Percentiles rank a stretch among this genome's conserved stretches.
These are phyloP conservation scores for Orius insidiosus DNA, from an alignment of 1,140 invertebrate genomes.

Conservation along the genomic window DNA sequence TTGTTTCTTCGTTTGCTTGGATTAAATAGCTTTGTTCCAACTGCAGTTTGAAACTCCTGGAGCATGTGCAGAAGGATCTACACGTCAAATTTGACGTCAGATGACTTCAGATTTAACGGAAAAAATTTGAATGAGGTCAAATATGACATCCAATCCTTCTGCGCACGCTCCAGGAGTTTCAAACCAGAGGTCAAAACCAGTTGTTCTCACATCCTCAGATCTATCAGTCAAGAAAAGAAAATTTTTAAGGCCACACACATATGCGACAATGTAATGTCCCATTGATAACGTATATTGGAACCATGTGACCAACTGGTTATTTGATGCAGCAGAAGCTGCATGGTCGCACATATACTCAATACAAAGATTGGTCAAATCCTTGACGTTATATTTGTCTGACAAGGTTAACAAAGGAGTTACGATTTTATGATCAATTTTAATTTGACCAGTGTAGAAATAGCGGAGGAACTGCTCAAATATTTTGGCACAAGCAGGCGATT, in stretches of 20 bases:
- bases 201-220: too few species aligned
- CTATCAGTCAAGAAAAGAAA: background rate
- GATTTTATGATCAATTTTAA: constrained; percentile 61
- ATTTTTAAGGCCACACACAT: background rate
- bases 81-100: too few species aligned
- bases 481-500: constrained; percentile 61
- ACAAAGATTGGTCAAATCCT: constrained; percentile 71
- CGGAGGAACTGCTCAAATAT: constrained; percentile 77
- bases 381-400: constrained; percentile 89
- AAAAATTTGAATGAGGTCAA: too few species aligned
- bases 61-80: too few species aligned
- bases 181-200: too few species aligned
- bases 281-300: constrained; percentile 63
- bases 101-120: too few species aligned
- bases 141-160: too few species aligned
- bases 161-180: too few species aligned
- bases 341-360: constrained; percentile 75
- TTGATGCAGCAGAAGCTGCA: constrained; percentile 60
- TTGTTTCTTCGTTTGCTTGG: too few species aligned
- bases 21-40: too few species aligned
- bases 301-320: constrained; percentile 73
- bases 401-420: constrained; percentile 72
- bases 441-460: constrained; percentile 85
- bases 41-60: too few species aligned
- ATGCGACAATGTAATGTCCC: background rate